Evolutionary conservation across 2,888 invertebrate genomes (phyloP), one percentile per base, ranked within the genome.

Genomic region (Athalia rosae): DNA sequence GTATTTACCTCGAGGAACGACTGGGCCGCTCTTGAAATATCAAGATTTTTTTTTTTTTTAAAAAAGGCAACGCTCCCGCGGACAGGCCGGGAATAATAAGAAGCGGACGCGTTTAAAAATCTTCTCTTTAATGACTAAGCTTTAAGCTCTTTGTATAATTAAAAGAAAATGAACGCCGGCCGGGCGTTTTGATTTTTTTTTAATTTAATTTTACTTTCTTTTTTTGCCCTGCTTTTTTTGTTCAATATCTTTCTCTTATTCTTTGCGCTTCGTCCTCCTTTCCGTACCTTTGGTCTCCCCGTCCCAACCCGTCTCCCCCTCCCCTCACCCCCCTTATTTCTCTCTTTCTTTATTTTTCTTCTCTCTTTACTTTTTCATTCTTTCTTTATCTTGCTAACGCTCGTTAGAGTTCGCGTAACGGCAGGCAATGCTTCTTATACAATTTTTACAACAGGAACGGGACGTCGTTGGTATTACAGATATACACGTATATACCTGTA

Each of bases 111-210:
- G 67, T 67, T 67, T 67, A 9, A 67, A 67, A 67, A 67, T 67
- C 67, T 53, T 67, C 67, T 41, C 53, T 67, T 67, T 67, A 67
- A 67, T 67, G 71, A 58, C 58, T 58, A 13, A 58, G 71, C 71
- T 71, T 71, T 58, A 71, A 58, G 71, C 71, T 71, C 58, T 56
- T 58, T 56, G 71, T 71, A 50, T 71, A 58, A 71, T 71, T 71
- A 58, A 71, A 71, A 71, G 71, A 71, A 71, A 71, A 71, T 58
- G 58, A 71, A 71, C 58, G 41, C 58, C 56, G 71, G 53, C 28
- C 28, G 28, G 28, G 28, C 28, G 67, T 67, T 71, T 71, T 71
- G n/a, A 58, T 71, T 58, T 58, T 71, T 56, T 45, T 58, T 45
- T 45, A 11, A 0, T 43, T 43, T 43, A 7, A 41, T 41, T 64